Base-by-base conservation (phyloP, 2,797 vertebrate genomes). In the Pogoniulus pusillus region DNA sequence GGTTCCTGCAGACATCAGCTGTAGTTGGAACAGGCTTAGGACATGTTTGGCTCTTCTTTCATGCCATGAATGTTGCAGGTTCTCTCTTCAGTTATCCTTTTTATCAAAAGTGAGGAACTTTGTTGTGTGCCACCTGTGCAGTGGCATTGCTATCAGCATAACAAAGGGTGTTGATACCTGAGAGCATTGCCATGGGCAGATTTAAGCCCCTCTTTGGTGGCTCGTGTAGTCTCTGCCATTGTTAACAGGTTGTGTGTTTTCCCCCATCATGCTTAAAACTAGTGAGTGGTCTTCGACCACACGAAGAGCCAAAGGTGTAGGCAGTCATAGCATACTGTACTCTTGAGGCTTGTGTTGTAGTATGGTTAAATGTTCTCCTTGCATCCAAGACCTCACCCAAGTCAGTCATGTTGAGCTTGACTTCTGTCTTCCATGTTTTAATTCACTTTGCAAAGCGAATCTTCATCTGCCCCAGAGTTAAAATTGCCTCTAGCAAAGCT, bases 361-460 rank as follows among this genome's bases (percentile, higher is more conserved):
- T 27, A 17, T 14, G 55, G 41, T 32, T 24, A 62, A 60, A 45
- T 51, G 29, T 77, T 72, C 37, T 77, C 32, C 45, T 62, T 73
- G 41, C 70, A 78, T 54, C 79, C 22, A 69, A 51, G 87, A 57
- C 72, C 51, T 81, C 47, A 20, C 71, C 62, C 20, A 14, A 9
- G 32, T 72, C 69, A 58, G 27, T 58, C 26, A 12, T 30, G 6
- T 2, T 26, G 70, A 92, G 82, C 73, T 77, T 69, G 62, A 88
- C 63, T 88, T 91, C 23, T 35, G 78, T 92, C 86, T 94, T 93
- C 85, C 23, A 1, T 68, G 37, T 45, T 64, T 29, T 23, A 79
- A 11, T 68, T 55, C 1, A 6, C 64, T 93, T 59, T 74, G 55
- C 62, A 71, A n/a, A 92, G 37, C 35, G 74, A 14, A 51, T 68